These are phyloP conservation scores for Macrosiphum euphorbiae DNA, from an alignment of 2,888 invertebrate species.

Conservation along the genomic window DNA sequence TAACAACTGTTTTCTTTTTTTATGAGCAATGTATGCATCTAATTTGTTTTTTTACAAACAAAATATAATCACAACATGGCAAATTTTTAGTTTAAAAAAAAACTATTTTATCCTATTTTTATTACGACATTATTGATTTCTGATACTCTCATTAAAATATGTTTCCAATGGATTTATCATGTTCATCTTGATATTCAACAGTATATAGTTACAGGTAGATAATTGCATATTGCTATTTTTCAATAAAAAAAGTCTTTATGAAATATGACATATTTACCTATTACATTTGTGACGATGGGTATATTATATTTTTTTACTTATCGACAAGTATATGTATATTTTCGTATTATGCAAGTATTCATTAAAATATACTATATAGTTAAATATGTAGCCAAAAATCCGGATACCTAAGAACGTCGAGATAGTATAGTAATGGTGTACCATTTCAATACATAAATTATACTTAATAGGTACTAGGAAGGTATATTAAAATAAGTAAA, in stretches of 20 bases:
- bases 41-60: constrained; percentile 38
- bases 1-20: constrained; percentile 34
- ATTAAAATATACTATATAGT: neutral
- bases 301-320: neutral
- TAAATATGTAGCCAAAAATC: neutral
- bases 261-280: neutral
- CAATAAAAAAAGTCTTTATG: neutral
- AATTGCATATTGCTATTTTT: neutral
- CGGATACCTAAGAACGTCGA: neutral
- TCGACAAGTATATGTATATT: neutral
- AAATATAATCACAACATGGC: constrained; percentile 18
- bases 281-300: neutral
- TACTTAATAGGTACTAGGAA: neutral
- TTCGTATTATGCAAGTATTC: neutral
- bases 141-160: neutral
- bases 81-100: constrained; percentile 27
- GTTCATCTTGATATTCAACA: neutral
- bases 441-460: neutral
- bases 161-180: neutral
- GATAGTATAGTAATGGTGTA: neutral
- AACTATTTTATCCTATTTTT: neutral
- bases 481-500: neutral
- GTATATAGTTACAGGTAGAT: neutral
- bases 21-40: constrained; percentile 8
- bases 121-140: neutral